Evolutionary conservation across 1,140 invertebrate species (phyloP).

Genomic region (Leucophenga varia): DNA sequence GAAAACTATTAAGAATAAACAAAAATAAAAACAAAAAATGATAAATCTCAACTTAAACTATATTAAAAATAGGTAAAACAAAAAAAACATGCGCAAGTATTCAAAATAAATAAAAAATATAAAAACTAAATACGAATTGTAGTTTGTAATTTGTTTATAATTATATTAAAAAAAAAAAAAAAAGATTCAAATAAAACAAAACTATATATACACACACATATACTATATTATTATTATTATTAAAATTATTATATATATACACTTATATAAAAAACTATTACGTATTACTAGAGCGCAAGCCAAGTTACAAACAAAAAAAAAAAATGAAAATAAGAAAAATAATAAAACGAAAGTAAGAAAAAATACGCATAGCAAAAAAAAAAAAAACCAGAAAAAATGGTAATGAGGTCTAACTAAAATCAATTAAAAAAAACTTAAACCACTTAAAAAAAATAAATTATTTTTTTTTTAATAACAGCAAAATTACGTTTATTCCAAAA

Average conservation of each 20-base stretch:
- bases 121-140: slow-evolving; percentile 38
- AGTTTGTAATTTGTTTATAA: slow-evolving; percentile 52
- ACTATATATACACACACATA: slow-evolving; percentile 35
- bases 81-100: slow-evolving; percentile 41
- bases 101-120: slow-evolving; percentile 31
- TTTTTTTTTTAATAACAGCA: too few species aligned
- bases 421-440: slow-evolving; percentile 16
- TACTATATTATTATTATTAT: slow-evolving; percentile 31
- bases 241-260: slow-evolving; percentile 17
- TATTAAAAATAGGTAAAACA: slow-evolving; percentile 16
- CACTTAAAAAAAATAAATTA: too few species aligned
- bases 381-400: slow-evolving; percentile 1
- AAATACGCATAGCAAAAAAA: slow-evolving; percentile 8
- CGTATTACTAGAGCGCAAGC: slow-evolving; percentile 23
- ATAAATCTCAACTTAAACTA: too few species aligned
- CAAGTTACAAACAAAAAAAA: slow-evolving; percentile 16
- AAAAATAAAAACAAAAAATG: too few species aligned
- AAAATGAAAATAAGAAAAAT: background rate
- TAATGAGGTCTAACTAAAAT: too few species aligned
- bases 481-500: too few species aligned
- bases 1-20: too few species aligned
- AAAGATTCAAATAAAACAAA: slow-evolving; percentile 32
- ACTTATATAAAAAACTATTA: slow-evolving; percentile 19
- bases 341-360: background rate
- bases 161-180: slow-evolving; percentile 28